A percentile compares a stretch with the other conserved stretches of the same genome.
These are phyloP conservation scores for Tetraneura akinire DNA, from an alignment of 1,140 invertebrate species.

Conservation along the genomic window DNA sequence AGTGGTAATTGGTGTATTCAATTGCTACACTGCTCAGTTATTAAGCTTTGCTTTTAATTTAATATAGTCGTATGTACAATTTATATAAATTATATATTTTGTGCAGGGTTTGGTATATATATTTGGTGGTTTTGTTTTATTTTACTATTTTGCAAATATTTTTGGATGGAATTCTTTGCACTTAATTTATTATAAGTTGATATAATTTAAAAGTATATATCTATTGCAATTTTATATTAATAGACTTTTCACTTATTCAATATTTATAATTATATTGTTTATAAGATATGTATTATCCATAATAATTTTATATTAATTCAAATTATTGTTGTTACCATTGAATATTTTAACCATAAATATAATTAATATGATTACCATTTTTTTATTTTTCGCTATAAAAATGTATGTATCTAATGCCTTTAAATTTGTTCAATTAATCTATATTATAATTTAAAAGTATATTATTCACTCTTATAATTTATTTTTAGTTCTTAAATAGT, in stretches of 20 bases:
- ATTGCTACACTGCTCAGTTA: too few relatives aligned
- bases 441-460: background rate
- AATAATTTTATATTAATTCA: background rate
- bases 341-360: background rate
- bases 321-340: conserved; percentile 7
- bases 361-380: conserved; percentile 2
- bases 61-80: background rate
- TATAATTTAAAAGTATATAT: background rate
- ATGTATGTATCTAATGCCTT: conserved; percentile 12
- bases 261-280: too few relatives aligned
- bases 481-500: conserved; percentile 76
- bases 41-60: conserved; percentile 33
- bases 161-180: conserved; percentile 16
- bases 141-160: background rate
- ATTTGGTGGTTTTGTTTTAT: background rate
- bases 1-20: too few relatives aligned
- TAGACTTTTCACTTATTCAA: too few relatives aligned
- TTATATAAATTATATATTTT: conserved; percentile 1
- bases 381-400: background rate
- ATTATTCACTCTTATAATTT: background rate
- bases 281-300: too few relatives aligned
- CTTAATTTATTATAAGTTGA: background rate
- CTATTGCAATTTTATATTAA: background rate
- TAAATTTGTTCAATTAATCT: conserved; percentile 11
- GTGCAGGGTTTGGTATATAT: background rate